Conservation (phyloP, 1,140 invertebrate genomes). For the Diabrotica virgifera region DNA sequence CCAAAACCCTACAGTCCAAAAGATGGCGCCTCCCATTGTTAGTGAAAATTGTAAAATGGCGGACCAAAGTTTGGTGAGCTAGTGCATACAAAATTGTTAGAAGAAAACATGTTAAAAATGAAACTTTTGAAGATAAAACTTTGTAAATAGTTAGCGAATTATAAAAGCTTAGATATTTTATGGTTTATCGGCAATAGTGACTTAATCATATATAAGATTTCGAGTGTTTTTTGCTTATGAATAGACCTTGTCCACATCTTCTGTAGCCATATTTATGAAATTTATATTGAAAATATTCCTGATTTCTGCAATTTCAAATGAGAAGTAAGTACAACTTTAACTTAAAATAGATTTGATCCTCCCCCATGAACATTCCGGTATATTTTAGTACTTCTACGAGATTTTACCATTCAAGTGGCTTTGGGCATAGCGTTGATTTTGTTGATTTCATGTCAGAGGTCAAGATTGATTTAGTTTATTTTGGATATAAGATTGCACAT, state of each 20-base stretch:
- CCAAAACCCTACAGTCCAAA: slow-evolving; percentile 28
- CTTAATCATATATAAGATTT: slow-evolving; percentile 18
- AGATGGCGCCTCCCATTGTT: slow-evolving; percentile 45
- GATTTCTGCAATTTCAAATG: slow-evolving; percentile 34
- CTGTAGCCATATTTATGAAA: slow-evolving; percentile 46
- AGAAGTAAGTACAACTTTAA: slow-evolving; percentile 37
- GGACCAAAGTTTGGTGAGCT: slow-evolving; percentile 40
- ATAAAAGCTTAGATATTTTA: slow-evolving; percentile 6
- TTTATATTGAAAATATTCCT: slow-evolving; percentile 32
- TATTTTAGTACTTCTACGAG: background rate
- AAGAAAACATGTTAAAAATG: slow-evolving; percentile 24
- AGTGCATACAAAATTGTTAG: slow-evolving; percentile 32
- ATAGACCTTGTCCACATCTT: slow-evolving; percentile 31
- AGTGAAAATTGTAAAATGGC: slow-evolving; percentile 43
- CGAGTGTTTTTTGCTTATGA: slow-evolving; percentile 26
- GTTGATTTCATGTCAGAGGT: slow-evolving; percentile 35
- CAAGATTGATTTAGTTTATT: slow-evolving; percentile 31
- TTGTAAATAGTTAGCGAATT: slow-evolving; percentile 13
- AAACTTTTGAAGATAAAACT: slow-evolving; percentile 19
- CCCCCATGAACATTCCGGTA: background rate
- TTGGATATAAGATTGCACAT: background rate
- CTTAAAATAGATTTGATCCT: background rate
- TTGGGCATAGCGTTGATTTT: slow-evolving; percentile 26
- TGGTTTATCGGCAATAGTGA: slow-evolving; percentile 13
- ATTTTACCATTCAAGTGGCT: slow-evolving; percentile 8